These are phyloP conservation scores for Polypterus senegalus DNA, from an alignment of 2,113 vertebrate species.

Conservation along the genomic window DNA sequence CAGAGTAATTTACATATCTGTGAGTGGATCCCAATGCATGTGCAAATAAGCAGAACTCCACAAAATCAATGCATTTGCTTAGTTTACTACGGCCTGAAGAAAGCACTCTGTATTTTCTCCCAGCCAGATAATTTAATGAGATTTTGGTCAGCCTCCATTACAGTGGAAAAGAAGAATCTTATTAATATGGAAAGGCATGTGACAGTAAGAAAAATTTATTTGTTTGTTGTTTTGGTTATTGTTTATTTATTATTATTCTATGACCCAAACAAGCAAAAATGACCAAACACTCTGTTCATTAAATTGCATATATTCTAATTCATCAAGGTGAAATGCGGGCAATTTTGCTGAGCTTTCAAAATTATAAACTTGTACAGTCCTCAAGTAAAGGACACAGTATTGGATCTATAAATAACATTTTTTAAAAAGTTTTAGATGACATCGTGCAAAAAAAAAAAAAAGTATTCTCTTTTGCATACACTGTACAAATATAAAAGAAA, in stretches of 20 bases:
- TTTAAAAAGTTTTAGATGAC: too few species aligned
- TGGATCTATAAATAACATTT: slow-evolving; percentile 14
- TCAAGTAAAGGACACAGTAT: slow-evolving; percentile 68
- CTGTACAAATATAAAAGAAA: too few species aligned
- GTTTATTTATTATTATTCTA: slow-evolving; percentile 48
- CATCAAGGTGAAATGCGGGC: slow-evolving; percentile 79
- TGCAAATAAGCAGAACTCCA: slow-evolving; percentile 88
- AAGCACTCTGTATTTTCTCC: slow-evolving; percentile 55
- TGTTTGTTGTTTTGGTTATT: slow-evolving; percentile 62
- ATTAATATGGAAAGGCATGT: slow-evolving; percentile 95
- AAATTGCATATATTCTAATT: slow-evolving; percentile 84
- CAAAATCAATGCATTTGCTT: slow-evolving; percentile 53
- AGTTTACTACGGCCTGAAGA: slow-evolving; percentile 53
- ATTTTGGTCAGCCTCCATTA: slow-evolving; percentile 78
- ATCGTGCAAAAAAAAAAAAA: too few species aligned
- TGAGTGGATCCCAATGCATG: slow-evolving; percentile 74
- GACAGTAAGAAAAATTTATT: slow-evolving; percentile 95
- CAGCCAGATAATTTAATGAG: slow-evolving; percentile 95
- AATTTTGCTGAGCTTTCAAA: slow-evolving; percentile 89
- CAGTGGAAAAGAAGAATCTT: slow-evolving; percentile 83
- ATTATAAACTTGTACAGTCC: slow-evolving; percentile 73
- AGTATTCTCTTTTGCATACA: too few species aligned
- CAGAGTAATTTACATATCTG: slow-evolving; percentile 91
- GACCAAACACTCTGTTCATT: slow-evolving; percentile 85
- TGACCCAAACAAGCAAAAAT: slow-evolving; percentile 91